These are phyloP conservation scores for Danio albolineatus DNA, from an alignment of 2,797 vertebrate species.

Conservation along the genomic window DNA sequence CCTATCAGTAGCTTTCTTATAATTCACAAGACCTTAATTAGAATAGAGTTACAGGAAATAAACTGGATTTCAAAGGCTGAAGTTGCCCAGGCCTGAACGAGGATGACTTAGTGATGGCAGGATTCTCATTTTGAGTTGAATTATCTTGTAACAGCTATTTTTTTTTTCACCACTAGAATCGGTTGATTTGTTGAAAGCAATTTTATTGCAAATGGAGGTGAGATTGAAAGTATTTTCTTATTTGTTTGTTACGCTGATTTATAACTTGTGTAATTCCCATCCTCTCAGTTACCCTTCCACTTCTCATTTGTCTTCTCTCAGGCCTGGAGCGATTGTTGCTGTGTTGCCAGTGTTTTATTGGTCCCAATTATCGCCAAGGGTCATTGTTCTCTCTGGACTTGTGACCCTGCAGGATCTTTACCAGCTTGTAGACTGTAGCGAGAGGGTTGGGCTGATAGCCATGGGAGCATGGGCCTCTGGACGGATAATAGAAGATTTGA, in stretches of 20 bases:
- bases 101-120: too few species aligned
- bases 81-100: too few species aligned
- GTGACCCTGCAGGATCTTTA: background rate
- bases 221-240: background rate
- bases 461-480: too few species aligned
- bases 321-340: constrained; percentile 14
- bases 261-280: background rate
- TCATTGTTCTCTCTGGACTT: background rate
- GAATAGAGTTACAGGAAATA: too few species aligned
- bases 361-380: constrained; percentile 1
- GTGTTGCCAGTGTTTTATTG: background rate
- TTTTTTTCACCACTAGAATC: background rate
- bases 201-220: background rate
- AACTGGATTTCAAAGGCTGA: too few species aligned
- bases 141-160: background rate
- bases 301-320: constrained; percentile 27
- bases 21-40: too few species aligned
- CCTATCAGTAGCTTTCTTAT: too few species aligned
- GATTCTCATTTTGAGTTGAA: background rate
- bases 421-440: background rate
- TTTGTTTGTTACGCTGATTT: constrained; percentile 12
- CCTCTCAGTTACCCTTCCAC: constrained; percentile 4
- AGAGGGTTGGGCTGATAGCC: too few species aligned
- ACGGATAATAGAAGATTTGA: too few species aligned
- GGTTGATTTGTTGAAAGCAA: background rate